These are phyloP conservation scores for Phalloptychus januarius DNA, from an alignment of 2,797 vertebrate species.

Conservation along the genomic window DNA sequence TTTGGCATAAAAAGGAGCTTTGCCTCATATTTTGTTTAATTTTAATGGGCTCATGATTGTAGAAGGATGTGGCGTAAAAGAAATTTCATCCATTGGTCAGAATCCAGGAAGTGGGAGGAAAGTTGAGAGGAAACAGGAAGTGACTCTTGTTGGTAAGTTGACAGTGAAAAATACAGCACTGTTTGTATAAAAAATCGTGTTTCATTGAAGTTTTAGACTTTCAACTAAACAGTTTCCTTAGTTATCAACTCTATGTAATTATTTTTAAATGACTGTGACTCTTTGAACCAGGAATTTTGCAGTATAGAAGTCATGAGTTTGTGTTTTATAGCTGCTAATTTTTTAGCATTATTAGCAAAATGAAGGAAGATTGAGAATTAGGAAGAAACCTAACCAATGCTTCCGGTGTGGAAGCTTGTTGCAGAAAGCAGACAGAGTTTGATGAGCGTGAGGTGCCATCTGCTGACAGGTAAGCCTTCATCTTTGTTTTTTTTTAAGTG, in stretches of 20 bases:
- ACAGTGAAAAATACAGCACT: too few relatives aligned
- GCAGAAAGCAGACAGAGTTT: background rate
- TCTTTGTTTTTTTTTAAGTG: too few relatives aligned
- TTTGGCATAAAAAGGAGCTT: background rate
- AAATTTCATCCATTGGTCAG: background rate
- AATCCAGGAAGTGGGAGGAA: background rate
- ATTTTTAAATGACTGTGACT: background rate
- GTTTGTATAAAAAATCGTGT: background rate
- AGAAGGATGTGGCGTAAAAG: background rate
- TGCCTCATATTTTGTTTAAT: background rate
- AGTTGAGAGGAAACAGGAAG: background rate
- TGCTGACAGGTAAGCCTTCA: too few relatives aligned
- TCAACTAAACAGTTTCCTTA: background rate
- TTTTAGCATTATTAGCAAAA: background rate
- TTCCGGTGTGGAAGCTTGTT: background rate
- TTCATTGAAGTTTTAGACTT: background rate
- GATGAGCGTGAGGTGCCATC: background rate
- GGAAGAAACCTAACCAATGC: background rate
- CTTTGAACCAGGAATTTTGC: background rate
- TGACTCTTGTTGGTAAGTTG: too few relatives aligned
- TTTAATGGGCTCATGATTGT: background rate
- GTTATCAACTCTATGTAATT: background rate
- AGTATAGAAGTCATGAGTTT: background rate
- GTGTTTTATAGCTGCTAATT: background rate
- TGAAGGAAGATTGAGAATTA: background rate